phyloP scores from a whole-genome alignment of 1,140 invertebrate species.

The Drosophila subpulchrella region DNA sequence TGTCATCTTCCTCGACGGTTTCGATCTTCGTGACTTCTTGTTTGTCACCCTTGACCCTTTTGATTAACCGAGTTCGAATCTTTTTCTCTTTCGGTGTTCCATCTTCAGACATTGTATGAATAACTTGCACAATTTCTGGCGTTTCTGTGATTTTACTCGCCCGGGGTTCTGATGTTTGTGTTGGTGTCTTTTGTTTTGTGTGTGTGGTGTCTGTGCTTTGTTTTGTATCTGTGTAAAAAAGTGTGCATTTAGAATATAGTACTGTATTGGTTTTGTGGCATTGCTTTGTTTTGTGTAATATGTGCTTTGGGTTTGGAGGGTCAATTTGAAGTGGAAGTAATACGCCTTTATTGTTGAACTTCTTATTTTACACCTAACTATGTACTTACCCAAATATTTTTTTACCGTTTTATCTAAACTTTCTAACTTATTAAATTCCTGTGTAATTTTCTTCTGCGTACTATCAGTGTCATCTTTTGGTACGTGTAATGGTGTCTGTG shows the following conservation, averaged over 20 bases:
- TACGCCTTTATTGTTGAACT: conserved; percentile 71
- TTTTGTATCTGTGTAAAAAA: conserved; percentile 85
- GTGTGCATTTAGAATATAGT: conserved; percentile 68
- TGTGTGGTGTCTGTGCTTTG: conserved; percentile 84
- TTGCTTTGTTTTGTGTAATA: conserved; percentile 79
- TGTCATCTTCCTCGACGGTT: conserved; percentile 1
- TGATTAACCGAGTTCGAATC: neutral
- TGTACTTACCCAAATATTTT: conserved; percentile 59
- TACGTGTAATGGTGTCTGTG: conserved; percentile 16
- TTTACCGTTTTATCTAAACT: conserved; percentile 59
- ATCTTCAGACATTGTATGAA: neutral
- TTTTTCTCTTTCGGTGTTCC: neutral
- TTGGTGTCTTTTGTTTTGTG: conserved; percentile 85
- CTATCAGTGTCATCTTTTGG: conserved; percentile 32
- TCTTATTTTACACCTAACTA: conserved; percentile 36
- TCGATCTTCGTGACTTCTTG: conserved; percentile 2
- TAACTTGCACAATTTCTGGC: conserved; percentile 42
- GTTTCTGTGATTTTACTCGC: conserved; percentile 77
- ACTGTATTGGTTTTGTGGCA: conserved; percentile 33
- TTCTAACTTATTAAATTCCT: conserved; percentile 24
- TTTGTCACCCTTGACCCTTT: neutral
- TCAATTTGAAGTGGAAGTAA: conserved; percentile 65
- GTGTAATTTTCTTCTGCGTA: conserved; percentile 2
- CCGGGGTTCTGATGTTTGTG: conserved; percentile 80
- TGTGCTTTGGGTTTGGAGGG: conserved; percentile 73